Evolutionary conservation across 2,888 invertebrate species (phyloP), one percentile per base, ranked within the genome.

Genomic region (Nomada fucata): DNA sequence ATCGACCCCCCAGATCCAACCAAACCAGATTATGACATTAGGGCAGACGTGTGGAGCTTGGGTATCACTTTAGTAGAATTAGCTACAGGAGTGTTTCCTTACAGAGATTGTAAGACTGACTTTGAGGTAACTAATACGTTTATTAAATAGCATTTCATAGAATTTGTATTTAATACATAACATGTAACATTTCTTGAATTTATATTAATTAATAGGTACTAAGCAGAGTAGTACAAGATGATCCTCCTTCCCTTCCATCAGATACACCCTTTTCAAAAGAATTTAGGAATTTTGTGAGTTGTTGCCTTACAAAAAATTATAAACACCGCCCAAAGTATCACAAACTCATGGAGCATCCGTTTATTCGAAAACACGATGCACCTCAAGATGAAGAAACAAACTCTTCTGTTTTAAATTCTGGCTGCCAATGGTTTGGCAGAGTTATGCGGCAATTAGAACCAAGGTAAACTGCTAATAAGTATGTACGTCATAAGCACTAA

Each of bases 1-100:
- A 99, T 99, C 94, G 98, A 99, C 94, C 97, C 97, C 61, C 97
- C 98, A 36, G 97, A 98, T 94, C 98, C 98, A 36, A 96, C 96
- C 82, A 96, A 97, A 93, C 98, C 98, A 72, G 98, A 98, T 94
- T 99, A 99, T 94, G 99, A 99, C 94, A 98, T 99, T 92, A 96
- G 99, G 90, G 99, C 99, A 26, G 99, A 99, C 94, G 99, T 99
- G 69, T 99, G 99, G 99, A 99, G 99, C 87, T 95, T 99, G 88
- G 99, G 99, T 89, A 99, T 98, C 91, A 98, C 98, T 74, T 95
- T 98, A 78, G 98, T 99, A 70, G 99, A 99, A 95, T 95, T 99
- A 91, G 99, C 99, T 63, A 98, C 98, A 18, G 99, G 99, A 71
- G 96, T 97, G 88, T 99, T 99, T 94, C 99, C 99, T 0, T 98